Percentiles rank a stretch among this genome's conserved stretches.
These are phyloP conservation scores for Mythimna albipuncta DNA, from an alignment of 2,888 invertebrate species.

Conservation along the genomic window DNA sequence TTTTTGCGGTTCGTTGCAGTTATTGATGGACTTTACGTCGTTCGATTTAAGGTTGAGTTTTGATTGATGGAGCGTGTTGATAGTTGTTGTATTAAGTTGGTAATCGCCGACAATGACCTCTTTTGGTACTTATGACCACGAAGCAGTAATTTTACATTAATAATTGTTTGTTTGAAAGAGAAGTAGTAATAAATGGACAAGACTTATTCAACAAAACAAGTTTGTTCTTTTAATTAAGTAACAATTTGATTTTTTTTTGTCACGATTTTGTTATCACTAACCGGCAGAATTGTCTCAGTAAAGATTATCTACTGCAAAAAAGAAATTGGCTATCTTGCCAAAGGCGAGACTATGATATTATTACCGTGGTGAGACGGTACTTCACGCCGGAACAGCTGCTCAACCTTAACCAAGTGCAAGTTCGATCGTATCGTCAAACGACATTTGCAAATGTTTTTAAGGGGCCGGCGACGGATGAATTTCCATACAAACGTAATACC, in stretches of 20 bases:
- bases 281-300: neutral
- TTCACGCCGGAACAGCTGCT: too few species aligned
- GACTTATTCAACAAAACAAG: constrained; percentile 1
- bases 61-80: constrained; percentile 16
- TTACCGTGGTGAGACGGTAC: too few species aligned
- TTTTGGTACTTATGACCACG: constrained; percentile 53
- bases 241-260: neutral
- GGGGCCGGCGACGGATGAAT: too few species aligned
- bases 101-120: constrained; percentile 55
- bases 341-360: too few species aligned
- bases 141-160: constrained; percentile 54
- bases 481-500: too few species aligned
- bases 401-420: too few species aligned
- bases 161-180: constrained; percentile 51
- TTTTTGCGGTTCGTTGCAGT: constrained; percentile 4
- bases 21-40: neutral
- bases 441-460: neutral
- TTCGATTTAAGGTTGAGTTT: constrained; percentile 3
- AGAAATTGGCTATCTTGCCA: too few species aligned
- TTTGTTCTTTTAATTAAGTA: neutral
- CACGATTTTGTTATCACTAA: neutral
- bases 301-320: too few species aligned
- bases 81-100: constrained; percentile 35
- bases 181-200: constrained; percentile 41
- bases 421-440: neutral